Percentiles rank a stretch among this genome's conserved stretches.
phyloP scores from a whole-genome alignment of 1,140 invertebrate genomes.

The Rhyzopertha dominica region DNA sequence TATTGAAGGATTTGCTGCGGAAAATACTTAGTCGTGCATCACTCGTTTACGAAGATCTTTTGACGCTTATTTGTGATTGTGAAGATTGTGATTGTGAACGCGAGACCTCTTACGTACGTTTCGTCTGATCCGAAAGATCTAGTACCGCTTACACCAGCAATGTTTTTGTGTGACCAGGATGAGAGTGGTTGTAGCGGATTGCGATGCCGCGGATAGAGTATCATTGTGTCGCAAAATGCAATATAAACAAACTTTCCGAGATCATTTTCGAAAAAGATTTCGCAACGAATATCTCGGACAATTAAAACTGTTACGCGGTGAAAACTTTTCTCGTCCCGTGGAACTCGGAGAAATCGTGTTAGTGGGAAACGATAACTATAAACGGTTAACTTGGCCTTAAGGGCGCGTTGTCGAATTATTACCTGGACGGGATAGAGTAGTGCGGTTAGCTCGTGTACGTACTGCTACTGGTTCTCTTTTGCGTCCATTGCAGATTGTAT shows the following conservation, averaged over 20 bases:
- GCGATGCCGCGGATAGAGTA: constrained; percentile 8
- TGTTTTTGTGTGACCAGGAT: constrained; percentile 12
- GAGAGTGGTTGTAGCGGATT: constrained; percentile 14
- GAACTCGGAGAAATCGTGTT: constrained; percentile 11
- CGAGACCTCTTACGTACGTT: constrained; percentile 11
- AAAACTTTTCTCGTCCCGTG: constrained; percentile 9
- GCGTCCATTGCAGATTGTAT: constrained; percentile 12
- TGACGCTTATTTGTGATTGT: no score
- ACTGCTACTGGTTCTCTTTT: constrained; percentile 3
- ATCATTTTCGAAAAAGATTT: constrained; percentile 14
- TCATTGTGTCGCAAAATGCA: constrained; percentile 12
- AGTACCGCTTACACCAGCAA: constrained; percentile 11
- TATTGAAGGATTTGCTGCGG: no score
- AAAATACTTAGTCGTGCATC: no score
- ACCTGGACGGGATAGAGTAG: constrained; percentile 9
- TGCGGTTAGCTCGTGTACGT: constrained; percentile 4
- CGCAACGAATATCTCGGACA: constrained; percentile 15
- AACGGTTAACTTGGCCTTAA: constrained; percentile 11
- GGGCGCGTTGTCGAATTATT: constrained; percentile 12
- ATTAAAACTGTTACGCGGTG: no score
- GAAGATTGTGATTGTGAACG: constrained; percentile 32
- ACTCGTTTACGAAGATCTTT: no score
- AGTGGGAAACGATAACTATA: constrained; percentile 14
- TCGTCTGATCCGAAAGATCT: constrained; percentile 3
- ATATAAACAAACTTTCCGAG: constrained; percentile 14